These are phyloP conservation scores for Cyrtodaria siliqua DNA, from an alignment of 2,888 invertebrate genomes.

Conservation along the genomic window DNA sequence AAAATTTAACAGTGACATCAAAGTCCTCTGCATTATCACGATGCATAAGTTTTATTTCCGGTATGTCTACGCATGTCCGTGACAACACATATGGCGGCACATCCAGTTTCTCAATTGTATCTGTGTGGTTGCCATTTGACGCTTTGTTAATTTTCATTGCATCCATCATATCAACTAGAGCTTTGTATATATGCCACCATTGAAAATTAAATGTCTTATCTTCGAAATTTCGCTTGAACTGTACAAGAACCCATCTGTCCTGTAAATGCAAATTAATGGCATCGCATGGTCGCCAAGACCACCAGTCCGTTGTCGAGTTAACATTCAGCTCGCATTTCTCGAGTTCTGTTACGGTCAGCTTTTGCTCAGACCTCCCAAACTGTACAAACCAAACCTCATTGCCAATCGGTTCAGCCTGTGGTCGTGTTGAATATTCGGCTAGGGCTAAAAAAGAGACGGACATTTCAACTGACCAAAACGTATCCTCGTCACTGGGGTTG, in stretches of 20 bases:
- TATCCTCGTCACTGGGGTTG: conserved; percentile 52
- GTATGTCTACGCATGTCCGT: conserved; percentile 61
- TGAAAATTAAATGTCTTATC: conserved; percentile 37
- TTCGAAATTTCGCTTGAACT: conserved; percentile 53
- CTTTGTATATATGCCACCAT: conserved; percentile 62
- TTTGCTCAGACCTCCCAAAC: conserved; percentile 26
- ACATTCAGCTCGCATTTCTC: not conserved
- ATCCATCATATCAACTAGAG: conserved; percentile 65
- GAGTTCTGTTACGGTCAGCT: conserved; percentile 5
- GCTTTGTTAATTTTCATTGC: conserved; percentile 69
- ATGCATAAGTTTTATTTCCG: conserved; percentile 65
- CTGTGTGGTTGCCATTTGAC: conserved; percentile 66
- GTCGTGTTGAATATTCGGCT: conserved; percentile 7
- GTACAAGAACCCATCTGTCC: conserved; percentile 73
- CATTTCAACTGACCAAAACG: conserved; percentile 73
- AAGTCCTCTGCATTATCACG: conserved; percentile 38
- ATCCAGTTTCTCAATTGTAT: conserved; percentile 59
- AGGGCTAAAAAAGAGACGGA: conserved; percentile 69
- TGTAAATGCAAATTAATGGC: conserved; percentile 38
- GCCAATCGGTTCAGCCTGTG: not conserved
- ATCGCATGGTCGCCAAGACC: conserved; percentile 56
- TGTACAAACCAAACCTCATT: conserved; percentile 38
- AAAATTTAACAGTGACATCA: conserved; percentile 23
- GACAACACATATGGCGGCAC: conserved; percentile 70
- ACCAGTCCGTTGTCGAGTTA: conserved; percentile 24